Percentiles rank a stretch among this genome's conserved stretches.
phyloP scores from a whole-genome alignment of 2,888 invertebrate genomes.

The Patella caerulea region DNA sequence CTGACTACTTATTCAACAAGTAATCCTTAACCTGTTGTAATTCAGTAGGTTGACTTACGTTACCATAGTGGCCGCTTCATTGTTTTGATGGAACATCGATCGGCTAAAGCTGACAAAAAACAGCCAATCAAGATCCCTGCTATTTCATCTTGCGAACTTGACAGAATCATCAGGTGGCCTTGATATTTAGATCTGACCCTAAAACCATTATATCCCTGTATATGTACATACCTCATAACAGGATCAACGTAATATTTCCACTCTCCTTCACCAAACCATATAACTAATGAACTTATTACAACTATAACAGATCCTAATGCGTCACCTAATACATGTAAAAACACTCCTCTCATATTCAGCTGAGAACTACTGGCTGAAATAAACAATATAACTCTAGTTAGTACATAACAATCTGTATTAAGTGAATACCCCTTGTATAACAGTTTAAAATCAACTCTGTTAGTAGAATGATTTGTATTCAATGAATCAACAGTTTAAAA shows the following conservation, averaged over 20 bases:
- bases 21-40: too few species aligned
- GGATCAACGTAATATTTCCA: constrained; percentile 94
- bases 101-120: too few species aligned
- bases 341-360: constrained; percentile 99
- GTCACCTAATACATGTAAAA: constrained; percentile 96
- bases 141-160: neutral
- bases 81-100: too few species aligned
- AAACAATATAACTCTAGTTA: constrained; percentile 12
- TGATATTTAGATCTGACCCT: too few species aligned
- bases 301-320: constrained; percentile 96
- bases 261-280: constrained; percentile 76
- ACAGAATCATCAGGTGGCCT: too few species aligned
- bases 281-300: constrained; percentile 84
- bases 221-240: constrained; percentile 77
- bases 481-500: neutral
- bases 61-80: too few species aligned
- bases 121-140: neutral
- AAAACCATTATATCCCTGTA: neutral
- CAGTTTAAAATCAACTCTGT: neutral
- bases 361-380: constrained; percentile 79
- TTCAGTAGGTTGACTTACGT: too few species aligned
- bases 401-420: neutral
- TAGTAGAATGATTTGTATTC: neutral
- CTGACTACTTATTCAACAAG: too few species aligned
- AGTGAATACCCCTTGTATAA: too few species aligned